Percentiles rank a stretch among this genome's conserved stretches.
Evolutionary conservation across 2,888 invertebrate species (phyloP).

Genomic region (Sphinx pinastri): DNA sequence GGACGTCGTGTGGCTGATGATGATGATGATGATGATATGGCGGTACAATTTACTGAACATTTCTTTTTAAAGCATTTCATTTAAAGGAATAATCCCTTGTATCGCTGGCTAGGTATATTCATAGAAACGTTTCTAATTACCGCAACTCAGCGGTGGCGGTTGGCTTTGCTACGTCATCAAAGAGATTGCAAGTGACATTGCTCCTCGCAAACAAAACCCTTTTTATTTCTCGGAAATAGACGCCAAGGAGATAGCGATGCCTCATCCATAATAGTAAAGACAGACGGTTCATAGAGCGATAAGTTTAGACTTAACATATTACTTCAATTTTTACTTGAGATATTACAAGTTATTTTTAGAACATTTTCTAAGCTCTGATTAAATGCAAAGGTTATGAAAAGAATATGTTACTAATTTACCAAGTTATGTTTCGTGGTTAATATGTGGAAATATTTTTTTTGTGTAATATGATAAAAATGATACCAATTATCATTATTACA

Average conservation of each 20-base stretch:
- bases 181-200: slow-evolving; percentile 49
- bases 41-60: neutral
- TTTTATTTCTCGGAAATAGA: slow-evolving; percentile 37
- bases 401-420: too few relatives aligned
- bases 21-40: too few relatives aligned
- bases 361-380: too few relatives aligned
- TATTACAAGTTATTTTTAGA: too few relatives aligned
- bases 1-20: too few relatives aligned
- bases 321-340: too few relatives aligned
- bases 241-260: slow-evolving; percentile 24
- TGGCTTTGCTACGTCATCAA: slow-evolving; percentile 55
- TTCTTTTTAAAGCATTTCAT: neutral
- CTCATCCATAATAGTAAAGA: slow-evolving; percentile 26
- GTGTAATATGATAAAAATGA: too few relatives aligned
- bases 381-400: too few relatives aligned
- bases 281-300: neutral
- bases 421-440: too few relatives aligned
- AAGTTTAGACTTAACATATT: too few relatives aligned
- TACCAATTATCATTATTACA: too few relatives aligned
- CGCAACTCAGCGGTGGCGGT: slow-evolving; percentile 52
- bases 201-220: slow-evolving; percentile 45
- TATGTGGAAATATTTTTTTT: too few relatives aligned
- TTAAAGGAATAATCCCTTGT: slow-evolving; percentile 48
- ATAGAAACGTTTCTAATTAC: slow-evolving; percentile 58
- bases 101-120: slow-evolving; percentile 48